Conservation (phyloP, 2,888 invertebrate genomes). For the Aspidiotus destructor region DNA sequence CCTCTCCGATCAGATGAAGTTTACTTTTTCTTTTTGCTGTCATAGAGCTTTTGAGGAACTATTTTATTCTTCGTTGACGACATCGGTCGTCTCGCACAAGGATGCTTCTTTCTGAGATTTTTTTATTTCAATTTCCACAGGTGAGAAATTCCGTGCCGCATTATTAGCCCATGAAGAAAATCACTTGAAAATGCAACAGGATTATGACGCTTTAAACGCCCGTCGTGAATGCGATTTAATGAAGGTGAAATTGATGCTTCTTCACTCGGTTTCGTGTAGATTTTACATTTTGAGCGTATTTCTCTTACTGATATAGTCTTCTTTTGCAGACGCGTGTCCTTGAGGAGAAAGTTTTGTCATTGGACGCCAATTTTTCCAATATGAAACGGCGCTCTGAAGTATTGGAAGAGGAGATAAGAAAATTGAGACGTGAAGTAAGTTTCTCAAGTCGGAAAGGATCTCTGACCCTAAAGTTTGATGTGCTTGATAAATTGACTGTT, state of each 20-base stretch:
- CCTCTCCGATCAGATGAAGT: no score
- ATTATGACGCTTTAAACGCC: conserved; percentile 58
- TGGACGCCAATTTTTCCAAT: conserved; percentile 32
- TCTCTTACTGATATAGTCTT: neutral
- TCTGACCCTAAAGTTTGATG: neutral
- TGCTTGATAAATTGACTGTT: no score
- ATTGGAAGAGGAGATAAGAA: neutral
- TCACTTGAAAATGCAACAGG: conserved; percentile 39
- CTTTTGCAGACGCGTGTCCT: conserved; percentile 27
- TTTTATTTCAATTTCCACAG: conserved; percentile 40
- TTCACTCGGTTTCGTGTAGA: neutral
- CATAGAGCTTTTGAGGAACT: no score
- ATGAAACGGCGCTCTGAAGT: conserved; percentile 37
- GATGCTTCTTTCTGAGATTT: no score
- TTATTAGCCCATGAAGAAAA: conserved; percentile 4
- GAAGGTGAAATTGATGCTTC: conserved; percentile 43
- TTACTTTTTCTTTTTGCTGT: no score
- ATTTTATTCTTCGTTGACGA: no score
- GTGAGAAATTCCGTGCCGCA: conserved; percentile 46
- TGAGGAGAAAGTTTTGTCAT: conserved; percentile 31
- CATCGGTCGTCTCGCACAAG: no score
- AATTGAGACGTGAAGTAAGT: conserved; percentile 5
- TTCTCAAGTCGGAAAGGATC: neutral
- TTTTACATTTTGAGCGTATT: neutral
- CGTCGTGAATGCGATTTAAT: conserved; percentile 63